phyloP scores from a whole-genome alignment of 1,140 invertebrate genomes.

The Pseudomyrmex flavicornis region DNA sequence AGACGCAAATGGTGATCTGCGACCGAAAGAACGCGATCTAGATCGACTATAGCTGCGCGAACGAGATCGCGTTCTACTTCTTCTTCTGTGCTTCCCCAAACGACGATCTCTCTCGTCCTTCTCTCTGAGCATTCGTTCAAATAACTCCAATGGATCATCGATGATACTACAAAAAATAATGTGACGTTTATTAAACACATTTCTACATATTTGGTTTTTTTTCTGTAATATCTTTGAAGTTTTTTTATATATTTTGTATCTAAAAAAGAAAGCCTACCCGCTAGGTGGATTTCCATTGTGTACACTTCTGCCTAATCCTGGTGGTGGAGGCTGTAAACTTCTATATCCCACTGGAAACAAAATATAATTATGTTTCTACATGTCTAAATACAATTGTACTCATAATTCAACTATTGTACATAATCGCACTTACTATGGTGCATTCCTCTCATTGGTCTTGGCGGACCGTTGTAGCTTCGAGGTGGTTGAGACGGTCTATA shows the following conservation, averaged over 20 bases:
- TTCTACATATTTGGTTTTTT: no score
- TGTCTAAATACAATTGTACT: neutral
- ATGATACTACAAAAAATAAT: constrained; percentile 86
- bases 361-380: neutral
- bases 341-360: constrained; percentile 79
- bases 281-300: constrained; percentile 82
- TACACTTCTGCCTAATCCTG: constrained; percentile 80
- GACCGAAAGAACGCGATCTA: constrained; percentile 83
- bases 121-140: constrained; percentile 93
- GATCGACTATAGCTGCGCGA: constrained; percentile 86
- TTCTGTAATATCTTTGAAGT: no score
- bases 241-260: no score
- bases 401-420: neutral
- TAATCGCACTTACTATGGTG: constrained; percentile 78
- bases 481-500: constrained; percentile 80
- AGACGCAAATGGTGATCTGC: constrained; percentile 78
- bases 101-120: constrained; percentile 91
- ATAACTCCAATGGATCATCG: constrained; percentile 93
- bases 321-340: constrained; percentile 82
- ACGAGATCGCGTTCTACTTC: constrained; percentile 83
- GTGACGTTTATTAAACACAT: neutral
- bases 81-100: constrained; percentile 87
- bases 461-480: constrained; percentile 81
- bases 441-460: constrained; percentile 82
- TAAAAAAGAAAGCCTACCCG: constrained; percentile 75